Base-by-base conservation (phyloP, 1,140 invertebrate genomes). In the Brachionus angularis region DNA sequence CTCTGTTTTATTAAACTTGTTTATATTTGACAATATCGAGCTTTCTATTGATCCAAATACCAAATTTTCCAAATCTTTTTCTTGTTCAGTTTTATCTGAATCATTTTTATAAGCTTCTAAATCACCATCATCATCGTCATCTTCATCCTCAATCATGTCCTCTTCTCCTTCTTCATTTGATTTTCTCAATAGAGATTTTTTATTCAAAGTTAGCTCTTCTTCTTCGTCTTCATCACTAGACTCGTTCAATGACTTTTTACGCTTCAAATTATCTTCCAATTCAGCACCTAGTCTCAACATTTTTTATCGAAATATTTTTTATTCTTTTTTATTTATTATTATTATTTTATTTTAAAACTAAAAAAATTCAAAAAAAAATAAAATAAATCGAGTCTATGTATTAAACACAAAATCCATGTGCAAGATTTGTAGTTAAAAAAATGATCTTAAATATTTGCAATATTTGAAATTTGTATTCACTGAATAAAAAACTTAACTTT, bases 21-120 rank as follows among this genome's bases (percentile, higher is more conserved):
- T 14, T 12, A 67, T 58, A 39, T 58, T 67, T 2, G 12, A 34
- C 2, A 47, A 12, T 7, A 67, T 31, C 25, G 47, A 47, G 42
- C 62, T 50, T 21, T 67, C 42, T 0, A 47, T 67, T 14, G 42
- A 46, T 12, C 62, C 62, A 67, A 67, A 67, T 8, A 67, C 42
- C 14, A 67, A 21, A 18, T 46, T 27, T 36, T 67, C 82, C 77
- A 87, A 89, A 75, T 88, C 89, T 23, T 87, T 84, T 75, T 87
- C 83, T 2, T 90, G 79, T 72, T 86, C 39, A 72, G 76, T 21
- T 76, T 76, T 18, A 69, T 74, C 52, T n/a, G n/a, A n/a, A n/a
- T n/a, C n/a, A n/a, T n/a, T n/a, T n/a, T n/a, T n/a, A n/a, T n/a
- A n/a, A n/a, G n/a, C n/a, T n/a, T n/a, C n/a, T n/a, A n/a, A n/a